A percentile compares a stretch with the other conserved stretches of the same genome.
phyloP scores from a whole-genome alignment of 2,797 vertebrate species.

The Leptatherina wallacei region DNA sequence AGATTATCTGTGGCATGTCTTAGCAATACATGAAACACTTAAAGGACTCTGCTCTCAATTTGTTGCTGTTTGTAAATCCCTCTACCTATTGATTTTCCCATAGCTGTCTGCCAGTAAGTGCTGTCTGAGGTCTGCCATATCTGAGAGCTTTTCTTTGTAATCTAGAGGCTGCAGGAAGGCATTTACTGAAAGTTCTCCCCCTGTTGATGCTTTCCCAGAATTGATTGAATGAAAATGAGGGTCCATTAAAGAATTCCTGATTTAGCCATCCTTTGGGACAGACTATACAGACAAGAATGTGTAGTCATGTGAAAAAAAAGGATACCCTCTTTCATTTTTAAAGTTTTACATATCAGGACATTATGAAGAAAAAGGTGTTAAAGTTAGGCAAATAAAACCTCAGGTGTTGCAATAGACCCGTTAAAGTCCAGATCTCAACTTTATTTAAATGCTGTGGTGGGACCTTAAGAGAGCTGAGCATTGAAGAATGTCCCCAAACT shows the following conservation, averaged over 20 bases:
- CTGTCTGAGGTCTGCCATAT: constrained; percentile 60
- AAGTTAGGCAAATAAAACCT: not conserved
- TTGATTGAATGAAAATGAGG: constrained; percentile 66
- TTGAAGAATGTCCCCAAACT: too few relatives aligned
- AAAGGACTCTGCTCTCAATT: constrained; percentile 45
- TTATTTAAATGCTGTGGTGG: too few relatives aligned
- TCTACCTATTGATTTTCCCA: constrained; percentile 75
- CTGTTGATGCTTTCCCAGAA: constrained; percentile 41
- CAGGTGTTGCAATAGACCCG: too few relatives aligned
- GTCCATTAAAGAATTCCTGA: constrained; percentile 50
- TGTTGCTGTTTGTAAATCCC: constrained; percentile 62
- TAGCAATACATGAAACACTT: constrained; percentile 25
- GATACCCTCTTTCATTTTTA: not conserved
- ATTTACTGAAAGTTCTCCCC: constrained; percentile 64
- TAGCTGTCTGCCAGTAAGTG: constrained; percentile 70
- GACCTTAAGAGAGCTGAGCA: too few relatives aligned
- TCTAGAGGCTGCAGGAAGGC: constrained; percentile 65
- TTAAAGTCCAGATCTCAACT: too few relatives aligned
- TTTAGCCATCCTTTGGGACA: constrained; percentile 35
- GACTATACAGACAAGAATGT: constrained; percentile 13
- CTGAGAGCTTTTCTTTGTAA: constrained; percentile 59
- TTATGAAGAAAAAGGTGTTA: not conserved
- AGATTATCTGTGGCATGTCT: constrained; percentile 18
- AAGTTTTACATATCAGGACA: not conserved
- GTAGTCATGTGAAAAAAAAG: not conserved